Base-by-base conservation (phyloP, 2,888 invertebrate species). In the Cephalotes varians region DNA sequence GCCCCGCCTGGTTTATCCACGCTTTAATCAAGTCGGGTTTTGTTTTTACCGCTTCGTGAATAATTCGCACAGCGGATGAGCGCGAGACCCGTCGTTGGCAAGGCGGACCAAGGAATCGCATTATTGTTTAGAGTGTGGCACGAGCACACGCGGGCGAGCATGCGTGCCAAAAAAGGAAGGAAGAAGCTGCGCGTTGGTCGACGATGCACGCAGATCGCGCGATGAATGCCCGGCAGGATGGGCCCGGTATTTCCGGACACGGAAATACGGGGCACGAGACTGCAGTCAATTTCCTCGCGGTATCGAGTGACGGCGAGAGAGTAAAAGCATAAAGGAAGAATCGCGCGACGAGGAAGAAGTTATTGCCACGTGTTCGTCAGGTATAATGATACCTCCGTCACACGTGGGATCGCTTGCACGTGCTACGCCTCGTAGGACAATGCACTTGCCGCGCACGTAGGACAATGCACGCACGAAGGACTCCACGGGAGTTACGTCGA, bases 241-340 rank as follows among this genome's bases (percentile, higher is more conserved):
- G 40, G 49, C 67, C 47, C 62, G 54, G 72, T 76, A 85, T 81
- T 83, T 79, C 73, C 79, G 85, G 77, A 81, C 69, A 34, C 79
- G 85, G 79, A 81, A 84, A 84, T 84, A 77, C 56, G 49, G 10
- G 56, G 49, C 76, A 82, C 81, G 81, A 73, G 86, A 81, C 85
- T 80, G 37, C 56, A 86, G 67, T 56, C 71, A 85, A 85, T 85
- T 83, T 85, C 58, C 80, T 58, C 72, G 67, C 44, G 15, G 40
- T 21, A 77, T 67, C 67, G 76, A 28, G 25, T 15, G n/a, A 9
- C 37, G 40, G 28, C 2, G 37, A 3, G 64, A 28, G 40, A 40
- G 28, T 15, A 12, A 64, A 25, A 18, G 1, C 15, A 10, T 44
- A 21, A 67, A 56, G 54, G 21, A 4, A 54, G 21, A 21, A 44